phyloP scores from a whole-genome alignment of 2,888 invertebrate genomes.

The Ophioninae sp. region DNA sequence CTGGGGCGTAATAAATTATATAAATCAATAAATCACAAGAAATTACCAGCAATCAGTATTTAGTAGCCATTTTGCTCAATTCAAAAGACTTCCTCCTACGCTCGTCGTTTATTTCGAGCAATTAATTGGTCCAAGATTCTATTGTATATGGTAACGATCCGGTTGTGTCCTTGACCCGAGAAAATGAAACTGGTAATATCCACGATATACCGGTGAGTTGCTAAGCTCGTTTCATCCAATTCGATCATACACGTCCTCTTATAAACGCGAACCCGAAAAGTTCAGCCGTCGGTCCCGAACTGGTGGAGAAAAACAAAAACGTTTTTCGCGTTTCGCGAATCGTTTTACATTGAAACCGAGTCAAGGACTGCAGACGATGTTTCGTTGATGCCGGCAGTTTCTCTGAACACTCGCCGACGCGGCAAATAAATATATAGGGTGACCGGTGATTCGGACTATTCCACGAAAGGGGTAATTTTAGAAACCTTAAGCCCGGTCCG shows the following conservation, averaged over 20 bases:
- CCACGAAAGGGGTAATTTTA: too few relatives aligned
- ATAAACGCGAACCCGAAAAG: background rate
- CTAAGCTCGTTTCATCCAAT: constrained; percentile 27
- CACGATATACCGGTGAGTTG: constrained; percentile 32
- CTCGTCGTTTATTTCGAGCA: too few relatives aligned
- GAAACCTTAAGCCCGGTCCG: too few relatives aligned
- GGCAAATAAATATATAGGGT: background rate
- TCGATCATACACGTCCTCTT: too few relatives aligned
- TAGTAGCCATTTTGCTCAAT: too few relatives aligned
- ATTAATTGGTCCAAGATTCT: too few relatives aligned
- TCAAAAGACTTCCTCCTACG: too few relatives aligned
- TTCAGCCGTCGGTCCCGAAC: background rate
- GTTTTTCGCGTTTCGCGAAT: constrained; percentile 10
- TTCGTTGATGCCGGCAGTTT: background rate
- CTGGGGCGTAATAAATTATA: too few relatives aligned
- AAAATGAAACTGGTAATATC: constrained; percentile 14
- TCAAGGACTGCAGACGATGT: constrained; percentile 37
- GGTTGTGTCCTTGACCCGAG: constrained; percentile 3
- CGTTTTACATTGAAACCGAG: constrained; percentile 49
- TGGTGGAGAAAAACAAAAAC: constrained; percentile 15
- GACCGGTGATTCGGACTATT: too few relatives aligned
- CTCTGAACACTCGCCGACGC: constrained; percentile 12
- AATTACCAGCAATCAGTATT: too few relatives aligned
- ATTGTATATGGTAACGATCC: constrained; percentile 22
- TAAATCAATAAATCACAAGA: too few relatives aligned